These are phyloP conservation scores for Myotis yumanensis DNA, from an alignment of 2,113 vertebrate species.

Conservation along the genomic window DNA sequence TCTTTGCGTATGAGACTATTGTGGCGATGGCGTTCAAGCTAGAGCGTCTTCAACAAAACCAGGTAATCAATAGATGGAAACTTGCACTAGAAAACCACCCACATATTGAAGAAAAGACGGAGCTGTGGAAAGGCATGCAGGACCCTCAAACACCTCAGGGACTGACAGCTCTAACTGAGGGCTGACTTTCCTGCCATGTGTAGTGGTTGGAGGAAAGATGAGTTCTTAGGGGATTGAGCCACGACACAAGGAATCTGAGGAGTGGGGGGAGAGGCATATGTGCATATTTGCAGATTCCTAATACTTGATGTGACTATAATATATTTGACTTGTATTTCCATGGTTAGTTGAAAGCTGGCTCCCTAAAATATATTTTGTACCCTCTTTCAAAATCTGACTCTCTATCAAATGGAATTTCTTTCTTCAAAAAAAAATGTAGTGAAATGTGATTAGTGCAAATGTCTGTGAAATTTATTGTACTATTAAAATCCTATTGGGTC, in stretches of 20 bases:
- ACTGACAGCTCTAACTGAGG: neutral
- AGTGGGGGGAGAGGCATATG: fast-evolving
- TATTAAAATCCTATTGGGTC: conserved; percentile 90
- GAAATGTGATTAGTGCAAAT: conserved; percentile 86
- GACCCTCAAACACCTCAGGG: neutral
- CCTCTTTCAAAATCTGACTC: conserved; percentile 73
- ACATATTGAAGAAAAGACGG: neutral
- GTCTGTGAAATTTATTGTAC: conserved; percentile 88
- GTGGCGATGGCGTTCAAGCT: neutral
- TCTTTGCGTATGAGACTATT: neutral
- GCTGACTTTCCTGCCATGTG: neutral
- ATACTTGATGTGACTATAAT: neutral
- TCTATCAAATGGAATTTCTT: conserved; percentile 79
- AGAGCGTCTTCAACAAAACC: neutral
- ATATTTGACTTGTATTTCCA: neutral
- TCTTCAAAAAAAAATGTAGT: conserved; percentile 80
- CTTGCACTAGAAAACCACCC: neutral
- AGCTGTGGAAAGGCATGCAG: neutral
- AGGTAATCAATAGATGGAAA: neutral
- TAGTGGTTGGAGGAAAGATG: neutral
- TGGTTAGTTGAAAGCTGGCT: conserved; percentile 43
- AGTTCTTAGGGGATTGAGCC: neutral
- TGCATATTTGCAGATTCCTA: neutral
- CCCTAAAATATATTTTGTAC: conserved; percentile 24
- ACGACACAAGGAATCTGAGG: neutral